Evolutionary conservation across 2,797 vertebrate species (phyloP), one percentile per base, ranked within the genome.

Genomic region (Pipistrellus pygmaeus): DNA sequence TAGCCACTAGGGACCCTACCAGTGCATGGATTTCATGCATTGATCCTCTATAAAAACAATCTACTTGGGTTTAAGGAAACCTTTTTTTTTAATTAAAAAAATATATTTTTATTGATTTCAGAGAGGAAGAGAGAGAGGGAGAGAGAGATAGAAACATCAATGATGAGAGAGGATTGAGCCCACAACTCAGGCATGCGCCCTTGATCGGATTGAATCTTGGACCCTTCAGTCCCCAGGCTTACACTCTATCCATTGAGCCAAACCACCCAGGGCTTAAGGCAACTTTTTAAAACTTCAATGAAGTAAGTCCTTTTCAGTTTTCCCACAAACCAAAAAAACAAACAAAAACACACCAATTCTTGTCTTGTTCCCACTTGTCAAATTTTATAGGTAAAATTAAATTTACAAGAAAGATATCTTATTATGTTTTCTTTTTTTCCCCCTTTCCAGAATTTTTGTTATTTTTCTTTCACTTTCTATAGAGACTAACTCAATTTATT

Each of bases 281-380:
- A 60, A 10, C 90, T 85, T 38, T 88, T 66, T 84, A 84, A 72
- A 89, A 88, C 46, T 80, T 83, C 68, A 41, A 0, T 91, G 82
- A 78, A 62, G 23, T 75, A 62, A 97, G 64, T 96, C 23, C 27
- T 84, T 66, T 96, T 95, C 41, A 80, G 82, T 96, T 98, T 97
- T 76, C 89, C n/a, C 68, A 62, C 75, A 90, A 95, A 95, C 53
- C 55, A 48, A 57, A 68, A 68, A 81, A 68, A 38, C n/a, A 81
- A 68, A 38, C n/a, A 38, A 38, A 4, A 38, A 38, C 4, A 38
- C 35, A 44, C 5, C 5, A 80, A n/a, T 25, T 81, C 38, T 51
- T 90, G 30, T 92, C n/a, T 97, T 62, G 21, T 92, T 90, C 93
- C 72, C 0, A 1, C 60, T 72, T 93, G 66, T 95, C 38, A 25